phyloP scores from a whole-genome alignment of 2,888 invertebrate genomes.

The Cremastobaeus sp. region DNA sequence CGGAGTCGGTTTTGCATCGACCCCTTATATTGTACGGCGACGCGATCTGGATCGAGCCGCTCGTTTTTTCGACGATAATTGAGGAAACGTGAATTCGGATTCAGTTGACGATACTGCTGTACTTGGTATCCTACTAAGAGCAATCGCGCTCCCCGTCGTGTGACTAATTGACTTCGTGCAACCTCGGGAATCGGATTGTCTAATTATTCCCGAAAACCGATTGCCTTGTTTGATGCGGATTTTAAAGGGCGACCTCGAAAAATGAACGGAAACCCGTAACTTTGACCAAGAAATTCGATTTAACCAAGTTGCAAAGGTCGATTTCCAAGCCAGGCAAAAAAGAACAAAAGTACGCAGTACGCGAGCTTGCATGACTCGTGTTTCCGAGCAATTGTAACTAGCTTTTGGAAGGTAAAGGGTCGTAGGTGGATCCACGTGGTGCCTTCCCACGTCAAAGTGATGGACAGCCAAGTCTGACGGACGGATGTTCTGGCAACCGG shows the following conservation, averaged over 20 bases:
- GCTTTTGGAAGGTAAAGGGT: constrained; percentile 72
- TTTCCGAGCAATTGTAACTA: constrained; percentile 77
- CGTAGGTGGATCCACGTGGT: constrained; percentile 73
- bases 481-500: constrained; percentile 70
- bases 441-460: constrained; percentile 78
- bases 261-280: background rate
- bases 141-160: constrained; percentile 66
- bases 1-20: too few relatives aligned
- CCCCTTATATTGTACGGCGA: background rate
- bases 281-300: background rate
- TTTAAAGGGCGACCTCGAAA: constrained; percentile 56
- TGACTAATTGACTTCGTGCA: constrained; percentile 70
- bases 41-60: background rate
- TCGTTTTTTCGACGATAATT: constrained; percentile 58
- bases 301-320: constrained; percentile 1
- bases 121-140: constrained; percentile 61
- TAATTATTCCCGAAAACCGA: constrained; percentile 69
- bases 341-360: constrained; percentile 20
- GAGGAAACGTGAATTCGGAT: constrained; percentile 63
- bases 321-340: background rate
- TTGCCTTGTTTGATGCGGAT: too few relatives aligned
- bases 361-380: constrained; percentile 75
- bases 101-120: constrained; percentile 52
- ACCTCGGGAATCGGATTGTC: constrained; percentile 64
- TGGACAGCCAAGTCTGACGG: constrained; percentile 76